Evolutionary conservation across 2,888 invertebrate species (phyloP), one percentile per base, ranked within the genome.

Genomic region (Ochropleura plecta): DNA sequence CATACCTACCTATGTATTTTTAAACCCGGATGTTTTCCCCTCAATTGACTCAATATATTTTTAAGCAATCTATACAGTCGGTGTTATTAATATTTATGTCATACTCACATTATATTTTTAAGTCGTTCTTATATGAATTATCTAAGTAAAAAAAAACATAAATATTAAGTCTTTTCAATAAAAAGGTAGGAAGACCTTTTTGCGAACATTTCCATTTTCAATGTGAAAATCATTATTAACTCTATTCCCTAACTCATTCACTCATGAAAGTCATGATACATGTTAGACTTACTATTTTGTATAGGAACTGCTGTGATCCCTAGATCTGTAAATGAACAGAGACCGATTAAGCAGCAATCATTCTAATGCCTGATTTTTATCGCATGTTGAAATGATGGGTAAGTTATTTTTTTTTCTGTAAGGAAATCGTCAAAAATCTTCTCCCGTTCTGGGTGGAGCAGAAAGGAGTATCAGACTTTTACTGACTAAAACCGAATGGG

Each of bases 61-160:
- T 44, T 53, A 8, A 18, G 57, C 30, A 7, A 30, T 68, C 10
- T 30, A 30, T 12, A 75, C 57, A 55, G 68, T 57, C 10, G n/a
- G 14, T 30, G 14, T 30, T 44, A 49, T 78, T 9, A 12, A n/a
- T 60, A 51, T 40, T 30, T 53, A 60, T 60, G 51, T 57, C 78
- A 20, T 46, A 46, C 14, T 16, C 20, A 66, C 12, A 12, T 62
- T 40, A 44, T 20, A 51, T 40, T 16, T 78, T 65, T 12, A 14
- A 46, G 51, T 12, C 20, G 51, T 20, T 3, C 18, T 5, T 70
- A 70, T 5, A 40, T n/a, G 30, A 8, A 46, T 40, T 51, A 70
- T 20, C 10, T 18, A 3, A 16, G 0, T 12, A 10, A 20, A 63
- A 49, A 66, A 49, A 18, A 1, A 48, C 16, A 18, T 44, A 0